Base-by-base conservation (phyloP, 2,888 invertebrate species). In the Heliothis peltigera region DNA sequence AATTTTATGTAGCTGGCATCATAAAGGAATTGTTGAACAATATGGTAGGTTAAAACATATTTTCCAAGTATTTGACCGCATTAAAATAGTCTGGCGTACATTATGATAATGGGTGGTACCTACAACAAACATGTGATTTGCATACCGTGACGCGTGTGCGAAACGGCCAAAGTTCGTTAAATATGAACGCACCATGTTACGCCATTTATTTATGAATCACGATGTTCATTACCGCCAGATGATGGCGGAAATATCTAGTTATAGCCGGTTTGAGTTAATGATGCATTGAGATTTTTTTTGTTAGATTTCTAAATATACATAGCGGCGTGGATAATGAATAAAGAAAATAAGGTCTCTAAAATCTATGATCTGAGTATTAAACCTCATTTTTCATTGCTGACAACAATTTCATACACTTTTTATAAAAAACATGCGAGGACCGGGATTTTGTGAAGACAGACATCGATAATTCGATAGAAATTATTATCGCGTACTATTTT, bases 31-130 rank as follows among this genome's bases (percentile, higher is more conserved):
- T 49, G 56, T 53, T 51, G 19, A 28, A 42, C 21, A 48, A 15
- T 39, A n/a, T 39, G 39, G 39, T 39, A 39, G 39, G 39, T 39
- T n/a, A n/a, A n/a, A 39, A 10, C 39, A 56, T 55, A 48, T 35
- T 59, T 42, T 53, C 35, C 55, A 55, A 69, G 75, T 69, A 59
- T 46, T 68, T 59, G 71, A 68, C 74, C 69, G 68, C 69, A 68
- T 73, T 68, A 74, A 68, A 74, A 58, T 59, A 69, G 74, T 71
- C 63, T 74, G 55, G 74, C 63, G 39, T 62, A 55, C 52, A 49
- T 64, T 69, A 52, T 62, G 43, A 70, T 70, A 75, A 73, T 70
- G 54, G 44, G 22, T 70, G 52, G 15, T 39, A 39, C 19, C 42
- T 59, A 44, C 53, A 70, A 52, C 59, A 60, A 51, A 75, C 65